Conservation (phyloP, 1,140 invertebrate genomes). For the Drosophila jambulina region DNA sequence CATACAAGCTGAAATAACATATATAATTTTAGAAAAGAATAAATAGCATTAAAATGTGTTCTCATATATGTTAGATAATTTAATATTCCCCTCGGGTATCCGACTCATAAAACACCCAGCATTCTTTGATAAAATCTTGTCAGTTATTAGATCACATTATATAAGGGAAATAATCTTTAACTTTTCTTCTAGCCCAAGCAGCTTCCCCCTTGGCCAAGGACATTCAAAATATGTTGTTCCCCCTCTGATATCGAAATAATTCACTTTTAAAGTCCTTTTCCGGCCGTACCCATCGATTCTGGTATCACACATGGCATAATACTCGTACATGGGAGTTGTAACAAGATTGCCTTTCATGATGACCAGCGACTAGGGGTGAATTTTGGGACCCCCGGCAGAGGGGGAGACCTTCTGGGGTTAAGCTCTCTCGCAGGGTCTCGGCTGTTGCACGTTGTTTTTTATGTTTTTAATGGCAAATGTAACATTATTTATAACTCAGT, state of each 20-base stretch:
- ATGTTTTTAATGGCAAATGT: constrained; percentile 77
- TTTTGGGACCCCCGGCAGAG: constrained; percentile 4
- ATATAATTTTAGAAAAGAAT: background rate
- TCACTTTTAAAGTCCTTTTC: constrained; percentile 54
- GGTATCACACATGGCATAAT: constrained; percentile 48
- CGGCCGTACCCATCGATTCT: constrained; percentile 42
- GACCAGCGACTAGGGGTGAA: constrained; percentile 29
- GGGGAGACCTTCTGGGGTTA: constrained; percentile 26
- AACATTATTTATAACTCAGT: constrained; percentile 83
- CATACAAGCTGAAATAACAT: background rate
- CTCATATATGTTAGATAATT: too few relatives aligned
- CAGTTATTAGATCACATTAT: constrained; percentile 22
- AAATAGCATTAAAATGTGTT: background rate
- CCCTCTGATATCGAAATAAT: constrained; percentile 43
- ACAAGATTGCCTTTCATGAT: constrained; percentile 51
- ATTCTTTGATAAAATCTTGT: constrained; percentile 29
- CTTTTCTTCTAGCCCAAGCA: background rate
- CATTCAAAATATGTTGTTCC: constrained; percentile 65
- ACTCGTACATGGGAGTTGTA: constrained; percentile 23
- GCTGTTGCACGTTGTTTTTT: constrained; percentile 59
- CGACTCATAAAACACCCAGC: too few relatives aligned
- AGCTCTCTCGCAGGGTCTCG: constrained; percentile 35
- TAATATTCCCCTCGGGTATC: constrained; percentile 7
- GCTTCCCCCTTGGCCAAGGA: constrained; percentile 17
- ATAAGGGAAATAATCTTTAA: constrained; percentile 19